Conservation (phyloP, 2,113 vertebrate species). For the Cephalopholis sonnerati region DNA sequence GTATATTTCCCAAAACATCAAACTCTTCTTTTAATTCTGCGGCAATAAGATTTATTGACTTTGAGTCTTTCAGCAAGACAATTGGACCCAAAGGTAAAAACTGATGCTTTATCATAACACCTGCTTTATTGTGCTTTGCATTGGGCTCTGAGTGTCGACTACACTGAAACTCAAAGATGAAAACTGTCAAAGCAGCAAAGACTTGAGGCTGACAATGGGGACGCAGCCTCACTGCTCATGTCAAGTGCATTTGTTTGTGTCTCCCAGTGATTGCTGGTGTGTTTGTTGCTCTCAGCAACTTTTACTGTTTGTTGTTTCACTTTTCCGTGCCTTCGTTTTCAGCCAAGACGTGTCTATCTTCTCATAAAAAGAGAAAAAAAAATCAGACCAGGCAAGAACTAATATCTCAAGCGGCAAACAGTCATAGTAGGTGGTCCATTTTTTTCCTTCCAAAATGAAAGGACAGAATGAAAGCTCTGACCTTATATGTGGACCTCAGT, state of each 20-base stretch:
- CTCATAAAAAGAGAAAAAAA: neutral
- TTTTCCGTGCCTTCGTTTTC: constrained; percentile 28
- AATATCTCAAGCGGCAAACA: constrained; percentile 63
- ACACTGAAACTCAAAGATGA: neutral
- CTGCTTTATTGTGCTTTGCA: constrained; percentile 4
- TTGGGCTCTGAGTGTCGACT: neutral
- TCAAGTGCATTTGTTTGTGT: constrained; percentile 20
- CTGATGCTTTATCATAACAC: neutral
- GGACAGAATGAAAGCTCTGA: constrained; percentile 68
- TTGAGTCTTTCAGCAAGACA: too few species aligned
- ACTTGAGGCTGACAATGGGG: constrained; percentile 22
- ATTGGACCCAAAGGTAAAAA: neutral
- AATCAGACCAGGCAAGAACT: constrained; percentile 46
- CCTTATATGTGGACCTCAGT: constrained; percentile 44
- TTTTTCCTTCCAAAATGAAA: constrained; percentile 52
- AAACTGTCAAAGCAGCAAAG: constrained; percentile 17
- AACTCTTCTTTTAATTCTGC: neutral
- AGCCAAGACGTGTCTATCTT: constrained; percentile 28
- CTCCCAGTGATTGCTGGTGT: constrained; percentile 16
- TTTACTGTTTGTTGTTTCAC: constrained; percentile 30
- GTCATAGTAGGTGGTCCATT: constrained; percentile 57
- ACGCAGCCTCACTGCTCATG: constrained; percentile 6
- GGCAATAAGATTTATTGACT: neutral
- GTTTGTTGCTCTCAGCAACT: constrained; percentile 42
- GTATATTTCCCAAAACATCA: neutral